A percentile compares a stretch with the other conserved stretches of the same genome.
phyloP scores from a whole-genome alignment of 2,888 invertebrate species.

The Maniola hyperantus region DNA sequence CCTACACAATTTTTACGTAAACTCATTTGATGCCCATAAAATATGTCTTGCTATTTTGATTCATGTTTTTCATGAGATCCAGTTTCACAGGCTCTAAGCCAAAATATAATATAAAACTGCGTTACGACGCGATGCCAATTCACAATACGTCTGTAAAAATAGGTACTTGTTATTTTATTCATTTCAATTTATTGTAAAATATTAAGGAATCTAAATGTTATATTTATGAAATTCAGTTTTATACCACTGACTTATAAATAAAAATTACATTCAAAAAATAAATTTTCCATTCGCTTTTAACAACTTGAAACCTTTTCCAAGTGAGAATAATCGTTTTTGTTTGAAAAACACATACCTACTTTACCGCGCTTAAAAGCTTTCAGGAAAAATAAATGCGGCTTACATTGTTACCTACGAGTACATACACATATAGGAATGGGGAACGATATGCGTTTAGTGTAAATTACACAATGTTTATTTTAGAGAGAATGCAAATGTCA shows the following conservation, averaged over 20 bases:
- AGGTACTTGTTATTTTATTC: no score
- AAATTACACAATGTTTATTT: not conserved
- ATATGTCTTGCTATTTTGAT: no score
- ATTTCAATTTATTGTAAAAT: no score
- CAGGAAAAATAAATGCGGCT: conserved; percentile 22
- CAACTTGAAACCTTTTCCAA: conserved; percentile 15
- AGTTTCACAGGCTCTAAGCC: no score
- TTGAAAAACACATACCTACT: conserved; percentile 15
- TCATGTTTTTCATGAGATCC: no score
- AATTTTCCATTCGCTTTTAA: not conserved
- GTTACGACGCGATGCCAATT: no score
- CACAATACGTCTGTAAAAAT: no score
- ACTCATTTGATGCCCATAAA: not conserved
- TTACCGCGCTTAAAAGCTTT: conserved; percentile 31
- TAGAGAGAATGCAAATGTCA: not conserved
- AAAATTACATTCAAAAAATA: not conserved
- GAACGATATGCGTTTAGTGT: conserved; percentile 19
- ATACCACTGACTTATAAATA: not conserved
- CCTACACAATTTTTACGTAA: not conserved
- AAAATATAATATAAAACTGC: no score
- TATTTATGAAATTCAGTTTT: no score
- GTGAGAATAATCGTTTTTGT: conserved; percentile 15
- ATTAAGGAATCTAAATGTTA: no score
- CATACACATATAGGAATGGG: conserved; percentile 11
- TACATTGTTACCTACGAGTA: conserved; percentile 11